A percentile compares a stretch with the other conserved stretches of the same genome.
Conservation (phyloP, 2,888 invertebrate genomes). For the Gastracanthus pulcherrimus region DNA sequence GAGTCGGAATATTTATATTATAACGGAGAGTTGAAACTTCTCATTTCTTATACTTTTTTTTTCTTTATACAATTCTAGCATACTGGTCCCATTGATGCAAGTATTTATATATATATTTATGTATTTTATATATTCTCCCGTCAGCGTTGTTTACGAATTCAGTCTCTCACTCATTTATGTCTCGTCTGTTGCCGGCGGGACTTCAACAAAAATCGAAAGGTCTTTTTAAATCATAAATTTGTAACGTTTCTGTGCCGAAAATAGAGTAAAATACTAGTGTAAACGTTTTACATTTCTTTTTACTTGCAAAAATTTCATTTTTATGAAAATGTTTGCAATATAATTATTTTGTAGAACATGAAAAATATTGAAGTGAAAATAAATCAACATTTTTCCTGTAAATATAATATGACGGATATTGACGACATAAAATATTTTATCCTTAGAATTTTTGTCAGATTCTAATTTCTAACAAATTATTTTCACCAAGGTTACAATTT, state of each 20-base stretch:
- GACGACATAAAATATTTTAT: too few relatives aligned
- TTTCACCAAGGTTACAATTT: too few relatives aligned
- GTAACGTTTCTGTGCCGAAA: background rate
- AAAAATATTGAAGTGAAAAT: too few relatives aligned
- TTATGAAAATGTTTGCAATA: too few relatives aligned
- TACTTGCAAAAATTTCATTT: too few relatives aligned
- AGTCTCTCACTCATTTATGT: slow-evolving; percentile 42
- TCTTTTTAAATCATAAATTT: background rate
- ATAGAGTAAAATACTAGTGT: too few relatives aligned
- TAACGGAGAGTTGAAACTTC: slow-evolving; percentile 25
- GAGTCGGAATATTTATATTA: slow-evolving; percentile 11
- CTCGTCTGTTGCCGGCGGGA: background rate
- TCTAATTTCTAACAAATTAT: too few relatives aligned
- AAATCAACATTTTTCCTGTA: too few relatives aligned
- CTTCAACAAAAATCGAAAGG: slow-evolving; percentile 11
- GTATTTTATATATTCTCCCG: slow-evolving; percentile 44
- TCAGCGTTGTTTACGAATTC: slow-evolving; percentile 49
- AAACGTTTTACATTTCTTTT: too few relatives aligned
- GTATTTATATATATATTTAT: slow-evolving; percentile 53
- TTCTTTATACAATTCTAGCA: slow-evolving; percentile 48
- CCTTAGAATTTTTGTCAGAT: too few relatives aligned
- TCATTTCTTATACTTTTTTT: slow-evolving; percentile 14
- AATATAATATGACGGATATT: too few relatives aligned
- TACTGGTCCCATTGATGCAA: slow-evolving; percentile 58
- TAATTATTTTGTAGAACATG: too few relatives aligned